Percentiles rank a stretch among this genome's conserved stretches.
Evolutionary conservation across 2,888 invertebrate species (phyloP).

Genomic region (Helleia helle): DNA sequence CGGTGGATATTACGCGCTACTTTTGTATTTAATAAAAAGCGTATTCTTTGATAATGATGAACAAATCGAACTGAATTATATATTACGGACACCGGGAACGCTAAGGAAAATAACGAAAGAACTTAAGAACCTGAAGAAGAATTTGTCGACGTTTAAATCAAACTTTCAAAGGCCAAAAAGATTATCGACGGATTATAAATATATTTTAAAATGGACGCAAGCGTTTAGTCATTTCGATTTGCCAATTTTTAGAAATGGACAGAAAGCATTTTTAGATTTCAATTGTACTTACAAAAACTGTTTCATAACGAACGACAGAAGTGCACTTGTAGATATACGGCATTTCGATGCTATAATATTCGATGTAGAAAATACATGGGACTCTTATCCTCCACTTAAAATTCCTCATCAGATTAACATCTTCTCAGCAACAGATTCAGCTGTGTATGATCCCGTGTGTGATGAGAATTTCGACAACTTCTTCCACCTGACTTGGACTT

Average conservation of each 20-base stretch:
- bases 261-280: conserved; percentile 32
- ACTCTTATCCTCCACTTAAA: conserved; percentile 35
- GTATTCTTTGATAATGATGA: conserved; percentile 22
- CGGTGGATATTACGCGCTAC: conserved; percentile 29
- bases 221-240: conserved; percentile 30
- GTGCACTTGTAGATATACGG: conserved; percentile 37
- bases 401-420: conserved; percentile 58
- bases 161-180: conserved; percentile 29
- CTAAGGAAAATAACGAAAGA: conserved; percentile 27
- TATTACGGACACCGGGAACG: conserved; percentile 22
- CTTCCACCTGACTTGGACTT: conserved; percentile 53
- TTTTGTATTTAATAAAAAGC: conserved; percentile 32
- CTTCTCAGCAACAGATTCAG: conserved; percentile 48
- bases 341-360: conserved; percentile 68
- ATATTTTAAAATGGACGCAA: conserved; percentile 40
- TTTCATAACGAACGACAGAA: conserved; percentile 43
- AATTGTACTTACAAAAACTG: conserved; percentile 59
- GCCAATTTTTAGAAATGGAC: conserved; percentile 30
- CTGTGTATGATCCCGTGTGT: conserved; percentile 39
- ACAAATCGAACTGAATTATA: conserved; percentile 37
- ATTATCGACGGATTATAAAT: conserved; percentile 43
- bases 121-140: conserved; percentile 25
- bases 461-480: conserved; percentile 32
- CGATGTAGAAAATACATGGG: conserved; percentile 55
- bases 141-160: conserved; percentile 22